A percentile compares a stretch with the other conserved stretches of the same genome.
These are phyloP conservation scores for Carduelis carduelis DNA, from an alignment of 2,797 vertebrate genomes.

Conservation along the genomic window DNA sequence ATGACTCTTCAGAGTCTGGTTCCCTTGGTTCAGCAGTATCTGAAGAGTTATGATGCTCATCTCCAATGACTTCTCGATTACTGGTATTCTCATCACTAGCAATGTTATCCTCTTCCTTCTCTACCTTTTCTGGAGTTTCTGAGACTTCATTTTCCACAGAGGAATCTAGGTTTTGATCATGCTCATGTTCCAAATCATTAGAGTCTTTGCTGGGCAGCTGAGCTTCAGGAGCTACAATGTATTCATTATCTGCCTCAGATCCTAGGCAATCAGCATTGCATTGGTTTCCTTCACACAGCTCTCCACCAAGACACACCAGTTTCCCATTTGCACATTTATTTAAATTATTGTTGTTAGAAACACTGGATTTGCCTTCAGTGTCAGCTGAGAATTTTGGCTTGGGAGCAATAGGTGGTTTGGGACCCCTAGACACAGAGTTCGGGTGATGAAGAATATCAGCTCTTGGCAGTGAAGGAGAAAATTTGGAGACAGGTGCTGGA, in stretches of 20 bases:
- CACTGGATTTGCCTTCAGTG: constrained; percentile 68
- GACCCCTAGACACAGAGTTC: constrained; percentile 79
- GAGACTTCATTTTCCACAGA: neutral
- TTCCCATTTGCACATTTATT: constrained; percentile 82
- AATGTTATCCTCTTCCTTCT: neutral
- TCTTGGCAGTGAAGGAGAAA: constrained; percentile 77
- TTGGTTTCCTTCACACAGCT: constrained; percentile 68
- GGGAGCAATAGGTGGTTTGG: constrained; percentile 87
- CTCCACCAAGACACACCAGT: constrained; percentile 70
- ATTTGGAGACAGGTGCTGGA: constrained; percentile 68
- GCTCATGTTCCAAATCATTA: constrained; percentile 22
- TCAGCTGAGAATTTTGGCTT: constrained; percentile 84
- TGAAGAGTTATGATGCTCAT: constrained; percentile 52
- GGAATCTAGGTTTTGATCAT: neutral
- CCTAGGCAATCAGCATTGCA: constrained; percentile 46
- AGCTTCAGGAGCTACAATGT: constrained; percentile 53
- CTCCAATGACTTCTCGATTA: constrained; percentile 69
- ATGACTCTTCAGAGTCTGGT: neutral
- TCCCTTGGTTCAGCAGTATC: constrained; percentile 54
- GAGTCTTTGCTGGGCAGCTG: constrained; percentile 25
- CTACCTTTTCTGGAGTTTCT: neutral
- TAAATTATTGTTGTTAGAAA: constrained; percentile 70
- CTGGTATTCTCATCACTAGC: constrained; percentile 61
- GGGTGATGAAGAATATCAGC: constrained; percentile 68
- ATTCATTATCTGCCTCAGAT: constrained; percentile 59